Conservation (phyloP, 2,888 invertebrate genomes). For the Watsonalla binaria region DNA sequence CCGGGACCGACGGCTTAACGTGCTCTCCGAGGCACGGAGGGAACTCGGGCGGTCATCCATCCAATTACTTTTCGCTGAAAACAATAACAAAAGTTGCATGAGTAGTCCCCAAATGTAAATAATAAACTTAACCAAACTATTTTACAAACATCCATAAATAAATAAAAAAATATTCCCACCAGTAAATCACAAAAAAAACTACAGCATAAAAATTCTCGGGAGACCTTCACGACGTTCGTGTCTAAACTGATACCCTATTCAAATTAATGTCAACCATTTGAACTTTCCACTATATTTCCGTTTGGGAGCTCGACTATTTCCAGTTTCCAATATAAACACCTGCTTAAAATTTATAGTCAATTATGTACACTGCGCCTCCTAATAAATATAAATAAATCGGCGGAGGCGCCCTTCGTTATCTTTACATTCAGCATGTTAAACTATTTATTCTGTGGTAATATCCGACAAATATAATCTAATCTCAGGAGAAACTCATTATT, state of each 20-base stretch:
- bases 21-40: too few species aligned
- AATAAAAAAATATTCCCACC: not conserved
- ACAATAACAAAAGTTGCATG: too few species aligned
- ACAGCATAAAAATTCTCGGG: not conserved
- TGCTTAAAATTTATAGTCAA: constrained; percentile 47
- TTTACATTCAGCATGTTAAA: constrained; percentile 8
- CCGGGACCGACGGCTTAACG: too few species aligned
- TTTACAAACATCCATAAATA: not conserved
- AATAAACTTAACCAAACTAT: too few species aligned
- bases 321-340: constrained; percentile 36
- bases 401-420: constrained; percentile 13
- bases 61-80: too few species aligned
- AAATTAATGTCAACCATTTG: constrained; percentile 19
- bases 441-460: constrained; percentile 1
- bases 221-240: not conserved
- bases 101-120: too few species aligned
- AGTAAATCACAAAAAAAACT: not conserved
- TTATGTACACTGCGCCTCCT: constrained; percentile 24
- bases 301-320: constrained; percentile 19
- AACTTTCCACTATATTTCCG: constrained; percentile 23
- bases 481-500: constrained; percentile 15
- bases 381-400: constrained; percentile 39
- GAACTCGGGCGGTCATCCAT: too few species aligned
- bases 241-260: constrained; percentile 5
- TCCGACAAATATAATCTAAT: constrained; percentile 13